These are phyloP conservation scores for Hermodice carunculata DNA, from an alignment of 2,888 invertebrate genomes.

Conservation along the genomic window DNA sequence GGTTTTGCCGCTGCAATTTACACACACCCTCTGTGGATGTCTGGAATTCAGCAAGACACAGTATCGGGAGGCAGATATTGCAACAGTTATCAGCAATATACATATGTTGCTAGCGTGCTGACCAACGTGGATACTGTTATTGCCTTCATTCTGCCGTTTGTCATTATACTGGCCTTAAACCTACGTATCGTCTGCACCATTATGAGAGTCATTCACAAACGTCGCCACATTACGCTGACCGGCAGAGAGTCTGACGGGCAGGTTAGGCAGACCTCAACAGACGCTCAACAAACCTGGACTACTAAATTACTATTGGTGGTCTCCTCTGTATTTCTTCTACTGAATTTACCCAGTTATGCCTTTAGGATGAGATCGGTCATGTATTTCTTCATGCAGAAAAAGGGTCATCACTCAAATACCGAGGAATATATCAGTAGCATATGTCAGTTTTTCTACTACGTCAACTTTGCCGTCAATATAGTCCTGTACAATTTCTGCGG, in stretches of 20 bases:
- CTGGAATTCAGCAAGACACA: background rate
- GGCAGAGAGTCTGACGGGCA: too few species aligned
- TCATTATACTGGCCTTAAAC: conserved; percentile 11
- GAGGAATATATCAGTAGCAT: conserved; percentile 3
- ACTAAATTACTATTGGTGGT: conserved; percentile 20
- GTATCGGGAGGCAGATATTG: background rate
- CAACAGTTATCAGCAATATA: background rate
- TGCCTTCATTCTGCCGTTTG: conserved; percentile 9
- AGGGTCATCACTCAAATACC: background rate
- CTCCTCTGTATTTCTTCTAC: conserved; percentile 9
- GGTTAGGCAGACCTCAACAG: background rate
- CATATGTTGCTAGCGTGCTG: background rate
- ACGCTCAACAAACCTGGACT: background rate
- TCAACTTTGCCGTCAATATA: conserved; percentile 18
- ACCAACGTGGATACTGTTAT: conserved; percentile 17
- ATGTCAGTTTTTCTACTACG: conserved; percentile 6
- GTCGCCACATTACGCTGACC: background rate
- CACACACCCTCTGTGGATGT: conserved; percentile 18
- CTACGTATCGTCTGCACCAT: conserved; percentile 9
- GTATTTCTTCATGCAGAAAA: background rate
- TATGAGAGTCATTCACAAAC: background rate
- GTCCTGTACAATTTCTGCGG: conserved; percentile 13
- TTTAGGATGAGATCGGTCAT: background rate
- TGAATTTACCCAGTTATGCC: conserved; percentile 16
- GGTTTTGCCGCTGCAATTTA: conserved; percentile 8